A percentile compares a stretch with the other conserved stretches of the same genome.
Evolutionary conservation across 2,888 invertebrate species (phyloP).

Genomic region (Leptinotarsa rubiginosa): DNA sequence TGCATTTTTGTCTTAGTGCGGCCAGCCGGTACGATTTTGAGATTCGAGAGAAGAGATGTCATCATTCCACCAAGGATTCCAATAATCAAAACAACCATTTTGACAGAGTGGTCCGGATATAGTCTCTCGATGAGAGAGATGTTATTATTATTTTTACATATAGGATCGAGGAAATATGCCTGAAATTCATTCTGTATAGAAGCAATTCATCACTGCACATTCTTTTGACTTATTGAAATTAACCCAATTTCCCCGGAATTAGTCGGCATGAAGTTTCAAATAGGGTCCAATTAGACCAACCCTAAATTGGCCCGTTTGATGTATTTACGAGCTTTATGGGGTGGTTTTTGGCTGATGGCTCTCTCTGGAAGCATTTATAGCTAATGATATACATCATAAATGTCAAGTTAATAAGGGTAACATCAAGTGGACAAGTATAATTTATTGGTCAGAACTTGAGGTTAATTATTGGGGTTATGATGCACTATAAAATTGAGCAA

Average conservation of each 20-base stretch:
- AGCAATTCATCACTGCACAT: slow-evolving; percentile 10
- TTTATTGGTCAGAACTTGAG: slow-evolving; percentile 38
- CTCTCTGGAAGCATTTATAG: slow-evolving; percentile 38
- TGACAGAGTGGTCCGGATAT: too few relatives aligned
- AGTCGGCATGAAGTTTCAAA: slow-evolving; percentile 35
- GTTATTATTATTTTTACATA: too few relatives aligned
- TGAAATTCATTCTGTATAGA: not conserved
- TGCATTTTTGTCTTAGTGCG: too few relatives aligned
- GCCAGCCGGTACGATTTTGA: too few relatives aligned
- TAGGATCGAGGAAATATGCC: not conserved
- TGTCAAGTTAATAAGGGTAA: slow-evolving; percentile 42
- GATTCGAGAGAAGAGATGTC: too few relatives aligned
- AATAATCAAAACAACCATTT: too few relatives aligned
- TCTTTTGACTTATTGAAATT: slow-evolving; percentile 34
- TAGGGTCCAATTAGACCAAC: slow-evolving; percentile 40
- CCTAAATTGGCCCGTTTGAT: slow-evolving; percentile 38
- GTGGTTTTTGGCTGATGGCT: slow-evolving; percentile 38
- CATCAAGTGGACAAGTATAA: slow-evolving; percentile 38
- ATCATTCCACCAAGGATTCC: too few relatives aligned
- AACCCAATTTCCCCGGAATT: slow-evolving; percentile 33
- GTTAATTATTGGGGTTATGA: slow-evolving; percentile 35
- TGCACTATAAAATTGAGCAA: slow-evolving; percentile 33
- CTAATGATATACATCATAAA: slow-evolving; percentile 43
- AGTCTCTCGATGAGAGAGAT: too few relatives aligned
- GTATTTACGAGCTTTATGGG: slow-evolving; percentile 39